Percentiles rank a stretch among this genome's conserved stretches.
phyloP scores from a whole-genome alignment of 2,888 invertebrate genomes.

The Thymelicus sylvestris region DNA sequence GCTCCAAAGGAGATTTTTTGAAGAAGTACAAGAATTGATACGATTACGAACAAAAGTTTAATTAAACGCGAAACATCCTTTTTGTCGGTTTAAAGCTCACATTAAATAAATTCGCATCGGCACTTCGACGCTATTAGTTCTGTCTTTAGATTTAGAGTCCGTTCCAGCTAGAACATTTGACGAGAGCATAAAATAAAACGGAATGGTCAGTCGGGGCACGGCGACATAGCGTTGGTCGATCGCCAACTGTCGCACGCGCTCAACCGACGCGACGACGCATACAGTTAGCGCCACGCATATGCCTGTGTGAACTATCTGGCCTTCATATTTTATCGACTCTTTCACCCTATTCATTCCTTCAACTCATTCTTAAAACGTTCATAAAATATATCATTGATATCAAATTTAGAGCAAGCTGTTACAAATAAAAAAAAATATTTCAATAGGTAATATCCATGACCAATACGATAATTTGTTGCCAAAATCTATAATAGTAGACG shows the following conservation, averaged over 20 bases:
- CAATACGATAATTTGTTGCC: too few species aligned
- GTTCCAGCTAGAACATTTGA: slow-evolving; percentile 63
- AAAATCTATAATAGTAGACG: too few species aligned
- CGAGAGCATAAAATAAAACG: slow-evolving; percentile 79
- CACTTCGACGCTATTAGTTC: slow-evolving; percentile 56
- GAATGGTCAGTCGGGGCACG: slow-evolving; percentile 65
- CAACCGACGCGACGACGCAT: slow-evolving; percentile 1
- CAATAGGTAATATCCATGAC: too few species aligned
- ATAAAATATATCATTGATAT: neutral
- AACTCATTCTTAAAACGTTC: neutral
- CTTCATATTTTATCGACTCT: slow-evolving; percentile 7
- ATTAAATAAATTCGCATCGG: slow-evolving; percentile 43
- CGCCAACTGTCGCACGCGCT: slow-evolving; percentile 63
- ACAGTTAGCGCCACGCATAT: slow-evolving; percentile 11
- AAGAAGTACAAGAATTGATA: too few species aligned
- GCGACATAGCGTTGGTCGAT: slow-evolving; percentile 74
- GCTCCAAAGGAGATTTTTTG: too few species aligned
- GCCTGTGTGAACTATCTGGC: slow-evolving; percentile 2
- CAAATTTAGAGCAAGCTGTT: too few species aligned
- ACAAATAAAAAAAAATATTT: too few species aligned
- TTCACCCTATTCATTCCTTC: neutral
- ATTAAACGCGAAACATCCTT: neutral
- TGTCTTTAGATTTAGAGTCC: slow-evolving; percentile 42
- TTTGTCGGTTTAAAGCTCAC: slow-evolving; percentile 5
- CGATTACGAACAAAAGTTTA: too few species aligned